Base-by-base conservation (phyloP, 2,113 vertebrate species). In the Trachemys scripta region DNA sequence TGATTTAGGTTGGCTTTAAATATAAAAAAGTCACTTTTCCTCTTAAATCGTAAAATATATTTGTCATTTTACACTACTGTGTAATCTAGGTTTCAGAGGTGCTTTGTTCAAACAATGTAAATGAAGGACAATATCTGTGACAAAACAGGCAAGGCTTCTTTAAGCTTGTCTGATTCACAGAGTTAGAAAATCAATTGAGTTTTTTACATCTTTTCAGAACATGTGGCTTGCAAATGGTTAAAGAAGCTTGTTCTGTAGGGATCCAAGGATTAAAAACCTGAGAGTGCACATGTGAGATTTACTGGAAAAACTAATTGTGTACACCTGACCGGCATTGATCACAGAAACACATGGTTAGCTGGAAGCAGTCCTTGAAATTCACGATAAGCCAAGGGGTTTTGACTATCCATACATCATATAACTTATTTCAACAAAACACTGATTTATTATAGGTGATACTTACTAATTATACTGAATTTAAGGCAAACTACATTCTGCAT, bases 351-450 rank as follows among this genome's bases (percentile, higher is more conserved):
- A 14, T 1, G 75, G 76, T 57, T 54, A 54, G 45, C 83, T 90
- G 53, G 79, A 97, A 93, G 86, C 54, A 93, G 88, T 10, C 85
- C 82, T 94, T 90, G 80, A 90, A 91, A 90, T 86, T 65, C 93
- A 72, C 83, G 56, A 83, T 24, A 54, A 92, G 80, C 54, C 57
- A 5, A 90, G 81, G 50, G 29, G 49, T 80, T 93, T 87, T 90
- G 76, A 51, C 38, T 56, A 25, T 87, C 59, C 10, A 3, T 92
- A 62, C 47, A 82, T 95, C n/a, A 45, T 65, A 80, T 84, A 95
- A 82, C 20, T 12, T 49, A 5, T 78, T 65, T 88, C 72, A 84
- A 69, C 17, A 16, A 50, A 85, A 49, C 22, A 57, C 12, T 59
- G 29, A 24, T 57, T 85, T 81, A 62, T 76, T 86, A 10, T 4